Evolutionary conservation across 1,140 invertebrate genomes (phyloP), one percentile per base, ranked within the genome.

Genomic region (Bombus cullumanus): DNA sequence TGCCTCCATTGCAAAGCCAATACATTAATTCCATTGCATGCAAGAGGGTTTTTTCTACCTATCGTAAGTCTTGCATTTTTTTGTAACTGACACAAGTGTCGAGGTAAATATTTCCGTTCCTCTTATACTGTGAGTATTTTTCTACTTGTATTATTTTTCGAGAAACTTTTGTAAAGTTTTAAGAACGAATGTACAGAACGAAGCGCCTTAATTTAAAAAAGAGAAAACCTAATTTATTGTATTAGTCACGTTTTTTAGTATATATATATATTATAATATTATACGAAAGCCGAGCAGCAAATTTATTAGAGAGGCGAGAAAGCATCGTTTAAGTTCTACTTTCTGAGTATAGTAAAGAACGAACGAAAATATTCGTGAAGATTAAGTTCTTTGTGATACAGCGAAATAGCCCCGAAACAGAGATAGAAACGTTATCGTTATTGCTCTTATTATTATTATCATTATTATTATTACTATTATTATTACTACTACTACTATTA

Each of bases 341-440:
- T 79, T 64, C 5, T 15, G 59, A 81, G 31, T 73, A 22, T 76
- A 76, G 76, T 76, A 84, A 81, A 62, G 57, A 72, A 88, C 84
- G 73, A 76, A 88, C 73, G 47, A 88, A 77, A 34, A 37, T 43
- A 68, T 77, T 59, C 13, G n/a, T 82, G 76, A 92, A 85, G 88
- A 73, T 90, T 91, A 91, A 90, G 84, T 93, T 93, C 92, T 93
- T 92, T 94, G 93, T 94, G 93, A 94, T 94, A 93, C 93, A 93
- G 92, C 91, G 87, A 91, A 83, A 91, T 93, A 93, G 88, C 92
- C 81, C 83, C 86, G 68, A 90, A 91, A 92, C 91, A 93, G 92
- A 93, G 90, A 94, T 92, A 92, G 91, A 90, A 53, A 90, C 75
- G 82, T 88, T 92, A 90, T 91, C 89, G 92, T 92, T 90, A 83